phyloP scores from a whole-genome alignment of 2,113 vertebrate species.

The Pollachius pollachius region DNA sequence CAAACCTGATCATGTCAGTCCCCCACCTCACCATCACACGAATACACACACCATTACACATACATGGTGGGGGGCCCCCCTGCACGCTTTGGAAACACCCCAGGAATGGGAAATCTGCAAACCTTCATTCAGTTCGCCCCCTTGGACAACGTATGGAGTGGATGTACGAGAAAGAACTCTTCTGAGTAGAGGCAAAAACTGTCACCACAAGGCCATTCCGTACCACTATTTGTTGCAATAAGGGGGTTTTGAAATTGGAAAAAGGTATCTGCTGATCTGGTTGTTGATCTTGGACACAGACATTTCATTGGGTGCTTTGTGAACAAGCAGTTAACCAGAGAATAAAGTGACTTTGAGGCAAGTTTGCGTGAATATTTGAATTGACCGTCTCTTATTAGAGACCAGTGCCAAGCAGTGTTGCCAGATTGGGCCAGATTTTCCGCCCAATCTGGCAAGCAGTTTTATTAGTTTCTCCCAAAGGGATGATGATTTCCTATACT shows the following conservation, averaged over 20 bases:
- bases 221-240: slow-evolving; percentile 28
- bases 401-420: slow-evolving; percentile 68
- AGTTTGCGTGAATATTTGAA: slow-evolving; percentile 6
- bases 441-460: slow-evolving; percentile 57
- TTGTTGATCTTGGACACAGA: slow-evolving; percentile 30
- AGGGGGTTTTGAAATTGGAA: slow-evolving; percentile 19
- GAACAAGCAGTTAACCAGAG: slow-evolving; percentile 47
- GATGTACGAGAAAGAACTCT: slow-evolving; percentile 43
- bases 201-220: too few relatives aligned
- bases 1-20: too few relatives aligned
- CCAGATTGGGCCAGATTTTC: too few relatives aligned
- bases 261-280: slow-evolving; percentile 39
- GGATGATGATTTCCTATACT: slow-evolving; percentile 50
- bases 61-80: too few relatives aligned
- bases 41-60: too few relatives aligned
- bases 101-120: slow-evolving; percentile 63
- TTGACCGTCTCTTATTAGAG: slow-evolving; percentile 33
- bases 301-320: slow-evolving; percentile 6
- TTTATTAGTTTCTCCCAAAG: slow-evolving; percentile 62
- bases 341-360: slow-evolving; percentile 18
- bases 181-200: too few relatives aligned
- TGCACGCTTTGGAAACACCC: slow-evolving; percentile 44
- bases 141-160: slow-evolving; percentile 56
- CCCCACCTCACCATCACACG: too few relatives aligned
- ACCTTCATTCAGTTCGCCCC: slow-evolving; percentile 10